phyloP scores from a whole-genome alignment of 2,113 vertebrate genomes.

The Sylvietta virens region DNA sequence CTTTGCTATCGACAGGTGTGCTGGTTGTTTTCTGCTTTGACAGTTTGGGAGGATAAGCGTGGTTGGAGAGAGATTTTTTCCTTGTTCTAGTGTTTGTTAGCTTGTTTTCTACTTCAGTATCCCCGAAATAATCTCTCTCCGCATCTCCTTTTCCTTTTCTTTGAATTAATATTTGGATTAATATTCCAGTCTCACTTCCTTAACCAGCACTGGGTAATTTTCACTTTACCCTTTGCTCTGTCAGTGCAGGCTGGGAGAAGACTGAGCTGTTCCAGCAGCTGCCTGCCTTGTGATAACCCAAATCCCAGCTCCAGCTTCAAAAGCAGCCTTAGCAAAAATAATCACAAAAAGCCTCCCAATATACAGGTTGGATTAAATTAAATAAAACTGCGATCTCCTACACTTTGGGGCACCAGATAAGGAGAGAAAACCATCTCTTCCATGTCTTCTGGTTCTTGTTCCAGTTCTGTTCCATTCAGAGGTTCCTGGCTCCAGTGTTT shows the following conservation, averaged over 20 bases:
- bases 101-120: background rate
- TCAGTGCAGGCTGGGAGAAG: background rate
- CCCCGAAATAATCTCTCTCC: background rate
- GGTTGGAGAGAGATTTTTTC: background rate
- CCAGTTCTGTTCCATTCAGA: background rate
- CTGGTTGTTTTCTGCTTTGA: background rate
- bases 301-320: background rate
- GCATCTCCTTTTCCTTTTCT: background rate
- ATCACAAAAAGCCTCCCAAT: background rate
- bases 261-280: background rate
- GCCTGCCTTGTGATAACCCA: background rate
- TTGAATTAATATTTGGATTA: background rate
- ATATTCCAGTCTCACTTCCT: background rate
- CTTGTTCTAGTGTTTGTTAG: background rate
- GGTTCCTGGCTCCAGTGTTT: accelerated
- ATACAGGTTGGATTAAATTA: background rate
- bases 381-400: background rate
- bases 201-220: background rate
- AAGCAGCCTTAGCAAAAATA: background rate
- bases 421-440: background rate
- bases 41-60: background rate
- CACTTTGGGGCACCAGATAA: background rate
- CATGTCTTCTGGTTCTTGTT: background rate
- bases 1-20: background rate
- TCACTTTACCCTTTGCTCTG: background rate